Conservation (phyloP, 1,140 invertebrate genomes). For the Calosoma granatense region DNA sequence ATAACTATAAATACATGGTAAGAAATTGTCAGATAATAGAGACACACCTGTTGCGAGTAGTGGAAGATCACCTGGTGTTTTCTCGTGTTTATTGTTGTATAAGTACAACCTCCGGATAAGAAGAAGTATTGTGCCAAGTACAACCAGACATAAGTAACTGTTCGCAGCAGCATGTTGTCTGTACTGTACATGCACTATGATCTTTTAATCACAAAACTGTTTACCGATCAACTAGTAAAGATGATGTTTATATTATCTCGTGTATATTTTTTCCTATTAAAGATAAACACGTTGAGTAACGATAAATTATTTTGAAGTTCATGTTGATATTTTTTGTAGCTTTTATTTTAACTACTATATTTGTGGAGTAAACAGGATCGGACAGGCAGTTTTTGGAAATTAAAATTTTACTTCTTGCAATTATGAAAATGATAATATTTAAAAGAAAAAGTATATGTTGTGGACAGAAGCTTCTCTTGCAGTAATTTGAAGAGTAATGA, state of each 20-base stretch:
- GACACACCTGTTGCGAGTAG: conserved; percentile 9
- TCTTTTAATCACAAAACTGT: no score
- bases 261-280: not conserved
- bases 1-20: not conserved
- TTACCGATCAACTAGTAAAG: not conserved
- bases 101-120: not conserved
- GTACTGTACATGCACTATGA: no score
- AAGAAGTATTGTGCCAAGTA: not conserved
- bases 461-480: conserved; percentile 22
- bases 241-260: not conserved
- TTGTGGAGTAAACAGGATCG: no score
- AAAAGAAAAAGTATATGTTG: conserved; percentile 26
- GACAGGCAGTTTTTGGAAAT: no score
- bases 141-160: not conserved
- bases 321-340: no score
- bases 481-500: conserved; percentile 24
- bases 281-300: not conserved
- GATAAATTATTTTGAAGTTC: not conserved
- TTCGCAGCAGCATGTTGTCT: no score
- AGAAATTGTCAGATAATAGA: not conserved
- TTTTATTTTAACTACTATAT: no score
- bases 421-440: conserved; percentile 11
- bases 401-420: no score
- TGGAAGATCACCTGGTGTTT: not conserved
- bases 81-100: not conserved